Conservation (phyloP, 2,888 invertebrate genomes). For the Erebia ligea region DNA sequence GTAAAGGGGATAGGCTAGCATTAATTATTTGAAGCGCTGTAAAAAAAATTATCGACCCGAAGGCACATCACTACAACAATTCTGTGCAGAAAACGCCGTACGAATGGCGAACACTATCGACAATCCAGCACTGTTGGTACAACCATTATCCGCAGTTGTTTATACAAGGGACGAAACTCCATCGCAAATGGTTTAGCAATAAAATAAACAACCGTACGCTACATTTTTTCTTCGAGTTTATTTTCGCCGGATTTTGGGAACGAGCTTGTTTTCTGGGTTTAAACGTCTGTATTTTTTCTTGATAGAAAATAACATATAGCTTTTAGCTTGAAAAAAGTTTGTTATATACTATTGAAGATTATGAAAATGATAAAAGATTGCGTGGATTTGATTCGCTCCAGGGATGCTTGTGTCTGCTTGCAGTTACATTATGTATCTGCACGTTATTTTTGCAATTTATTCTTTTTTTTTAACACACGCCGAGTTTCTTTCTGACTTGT, state of each 20-base stretch:
- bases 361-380: neutral
- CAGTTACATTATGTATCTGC: too few species aligned
- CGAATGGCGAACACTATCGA: constrained; percentile 37
- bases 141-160: constrained; percentile 30
- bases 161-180: constrained; percentile 27
- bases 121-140: constrained; percentile 30
- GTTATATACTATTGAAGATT: neutral
- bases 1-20: too few species aligned
- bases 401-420: too few species aligned
- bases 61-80: constrained; percentile 22
- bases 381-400: too few species aligned
- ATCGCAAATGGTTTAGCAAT: constrained; percentile 28
- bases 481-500: too few species aligned
- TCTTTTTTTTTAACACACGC: too few species aligned
- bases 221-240: constrained; percentile 11
- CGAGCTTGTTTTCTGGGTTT: constrained; percentile 9
- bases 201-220: constrained; percentile 27
- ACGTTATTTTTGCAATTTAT: too few species aligned
- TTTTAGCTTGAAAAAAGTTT: neutral
- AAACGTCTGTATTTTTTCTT: neutral
- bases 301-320: neutral
- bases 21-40: too few species aligned
- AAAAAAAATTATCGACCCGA: constrained; percentile 9
- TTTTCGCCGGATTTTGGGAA: constrained; percentile 13
- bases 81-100: constrained; percentile 28